Percentiles rank a stretch among this genome's conserved stretches.
Conservation (phyloP, 2,888 invertebrate species). For the Stenodera caucasica region DNA sequence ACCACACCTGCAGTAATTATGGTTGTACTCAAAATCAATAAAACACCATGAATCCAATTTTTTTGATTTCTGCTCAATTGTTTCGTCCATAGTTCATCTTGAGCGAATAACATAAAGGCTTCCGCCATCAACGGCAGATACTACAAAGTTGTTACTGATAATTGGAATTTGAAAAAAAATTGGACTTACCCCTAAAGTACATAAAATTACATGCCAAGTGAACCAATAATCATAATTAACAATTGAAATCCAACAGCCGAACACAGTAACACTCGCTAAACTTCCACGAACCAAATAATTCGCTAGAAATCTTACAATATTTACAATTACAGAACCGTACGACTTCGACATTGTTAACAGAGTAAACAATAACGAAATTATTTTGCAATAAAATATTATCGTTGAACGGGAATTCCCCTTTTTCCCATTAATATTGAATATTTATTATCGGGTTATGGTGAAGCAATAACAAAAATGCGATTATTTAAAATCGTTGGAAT, state of each 20-base stretch:
- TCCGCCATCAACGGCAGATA: conserved; percentile 46
- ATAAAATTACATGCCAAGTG: conserved; percentile 50
- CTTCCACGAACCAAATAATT: conserved; percentile 38
- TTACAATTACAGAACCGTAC: conserved; percentile 20
- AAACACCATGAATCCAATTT: conserved; percentile 40
- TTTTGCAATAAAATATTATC: not conserved
- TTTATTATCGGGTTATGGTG: not conserved
- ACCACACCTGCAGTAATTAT: conserved; percentile 39
- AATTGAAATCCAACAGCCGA: conserved; percentile 40
- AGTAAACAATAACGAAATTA: not conserved
- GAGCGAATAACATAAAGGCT: conserved; percentile 42
- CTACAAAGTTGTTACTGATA: conserved; percentile 37
- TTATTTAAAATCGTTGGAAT: conserved; percentile 5
- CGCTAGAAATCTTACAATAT: conserved; percentile 35
- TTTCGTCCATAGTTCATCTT: conserved; percentile 44
- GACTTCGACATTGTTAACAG: conserved; percentile 9
- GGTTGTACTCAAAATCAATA: conserved; percentile 37
- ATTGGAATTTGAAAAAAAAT: not conserved
- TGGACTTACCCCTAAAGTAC: conserved; percentile 48
- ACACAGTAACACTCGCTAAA: conserved; percentile 38
- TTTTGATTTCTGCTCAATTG: conserved; percentile 39
- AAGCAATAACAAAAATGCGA: not conserved
- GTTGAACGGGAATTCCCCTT: not conserved
- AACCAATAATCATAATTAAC: conserved; percentile 42
- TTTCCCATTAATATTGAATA: not conserved